Base-by-base conservation (phyloP, 2,797 vertebrate genomes). In the Sebastes alutus region DNA sequence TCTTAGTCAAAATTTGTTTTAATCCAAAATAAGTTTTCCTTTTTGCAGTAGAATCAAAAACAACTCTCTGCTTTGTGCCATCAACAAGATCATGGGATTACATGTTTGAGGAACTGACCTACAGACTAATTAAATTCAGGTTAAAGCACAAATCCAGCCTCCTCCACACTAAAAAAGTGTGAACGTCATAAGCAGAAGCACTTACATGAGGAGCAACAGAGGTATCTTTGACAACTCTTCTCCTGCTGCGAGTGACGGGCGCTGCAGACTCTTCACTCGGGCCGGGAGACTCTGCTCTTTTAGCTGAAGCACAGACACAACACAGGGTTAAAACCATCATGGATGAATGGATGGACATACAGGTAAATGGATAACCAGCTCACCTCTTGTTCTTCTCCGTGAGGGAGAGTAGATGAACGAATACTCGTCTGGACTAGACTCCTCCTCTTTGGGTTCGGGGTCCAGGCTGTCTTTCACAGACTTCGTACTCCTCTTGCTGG, bases 381-480 rank as follows among this genome's bases (percentile, higher is more conserved):
- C 70, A 96, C 96, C 91, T 95, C 92, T 93, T 16, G 93, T 94
- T 89, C 78, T 91, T 77, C 86, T 91, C 49, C 91, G 90, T 72
- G 97, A 95, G 58, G 96, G 94, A 16, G 97, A 96, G 90, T 97
- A 97, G 71, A 94, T 89, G 80, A 96, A 96, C 1, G 96, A 85
- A 18, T 95, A 83, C 1, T 85, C 88, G 68, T 83, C 92, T 74
- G 93, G 89, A 77, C 25, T 78, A 0, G 79, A 78, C 13, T 91
- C 85, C 46, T 79, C 84, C 35, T 85, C 80, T 4, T 89, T 87
- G 1, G 85, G 80, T 70, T 95, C 92, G 4, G 86, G 80, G 33
- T 80, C 77, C 69, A 63, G 25, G 62, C 2, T 2, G 58, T 86
- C 87, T 18, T 79, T 64, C 6, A 22, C 33, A 2, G 81, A n/a